Base-by-base conservation (phyloP, 2,113 vertebrate species). In the Corythoichthys haematopterus region DNA sequence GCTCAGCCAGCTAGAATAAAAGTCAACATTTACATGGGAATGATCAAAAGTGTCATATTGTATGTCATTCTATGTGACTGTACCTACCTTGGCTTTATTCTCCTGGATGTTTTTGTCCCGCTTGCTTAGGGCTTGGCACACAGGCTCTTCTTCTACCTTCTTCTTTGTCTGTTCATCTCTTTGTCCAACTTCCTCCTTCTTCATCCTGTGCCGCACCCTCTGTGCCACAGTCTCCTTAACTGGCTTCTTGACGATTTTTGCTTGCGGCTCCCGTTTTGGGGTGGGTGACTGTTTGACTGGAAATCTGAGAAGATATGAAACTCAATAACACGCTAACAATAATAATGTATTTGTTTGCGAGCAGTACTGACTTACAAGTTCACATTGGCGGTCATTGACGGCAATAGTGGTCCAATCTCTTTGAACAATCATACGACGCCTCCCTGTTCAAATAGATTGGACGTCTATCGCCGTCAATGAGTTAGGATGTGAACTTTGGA, bases 71-170 rank as follows among this genome's bases (percentile, higher is more conserved):
- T 36, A 6, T 2, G 2, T 33, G 28, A 33, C 28, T 12, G 11
- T 36, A 36, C 12, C 52, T 88, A 98, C 97, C 96, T 98, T 93
- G 65, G 94, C 96, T 85, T 99, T 98, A 90, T 99, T 99, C 90
- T 98, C 96, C 82, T 94, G 91, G 78, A 98, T 98, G 87, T 98
- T 98, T 83, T 94, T 91, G 74, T 94, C 91, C 80, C 96, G 90
- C 73, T 94, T 97, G 0, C 84, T 92, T n/a, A 93, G 86, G 63
- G 85, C 84, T 48, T 84, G 87, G 38, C 92, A 91, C 43, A 92
- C 84, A 8, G 87, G 87, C 14, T 90, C 80, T 72, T 82, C 77
- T n/a, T 84, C 55, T 7, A 68, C 57, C 0, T 72, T 66, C 71
- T 85, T 59, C 62, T 78, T 73, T 51, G 60, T 68, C 59, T 64